These are phyloP conservation scores for Pissodes strobi DNA, from an alignment of 1,140 invertebrate species.

Conservation along the genomic window DNA sequence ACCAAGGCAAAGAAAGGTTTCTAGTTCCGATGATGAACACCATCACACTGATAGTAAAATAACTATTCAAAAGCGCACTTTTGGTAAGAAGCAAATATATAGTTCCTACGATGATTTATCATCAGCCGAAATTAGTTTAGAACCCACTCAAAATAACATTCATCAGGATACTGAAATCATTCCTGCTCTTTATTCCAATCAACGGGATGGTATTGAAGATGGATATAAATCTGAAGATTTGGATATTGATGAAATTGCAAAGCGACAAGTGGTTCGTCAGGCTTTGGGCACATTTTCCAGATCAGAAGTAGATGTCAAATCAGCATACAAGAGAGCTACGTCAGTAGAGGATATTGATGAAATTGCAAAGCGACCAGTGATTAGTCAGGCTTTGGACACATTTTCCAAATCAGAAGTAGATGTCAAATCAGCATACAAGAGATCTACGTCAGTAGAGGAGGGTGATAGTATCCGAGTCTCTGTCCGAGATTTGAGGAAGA, in stretches of 20 bases:
- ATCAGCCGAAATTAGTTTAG: constrained; percentile 22
- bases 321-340: too few relatives aligned
- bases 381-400: too few relatives aligned
- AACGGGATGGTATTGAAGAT: background rate
- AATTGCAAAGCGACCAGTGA: too few relatives aligned
- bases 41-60: background rate
- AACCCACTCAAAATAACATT: background rate
- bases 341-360: background rate
- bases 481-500: constrained; percentile 45
- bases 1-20: background rate
- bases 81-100: background rate
- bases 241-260: constrained; percentile 25
- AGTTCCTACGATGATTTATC: constrained; percentile 6
- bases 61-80: background rate
- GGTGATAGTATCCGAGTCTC: constrained; percentile 31
- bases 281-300: constrained; percentile 11
- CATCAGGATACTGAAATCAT: too few relatives aligned
- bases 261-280: constrained; percentile 23
- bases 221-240: constrained; percentile 14
- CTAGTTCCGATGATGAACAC: background rate
- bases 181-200: background rate
- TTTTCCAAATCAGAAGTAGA: too few relatives aligned
- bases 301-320: too few relatives aligned
- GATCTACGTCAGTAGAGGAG: constrained; percentile 5
- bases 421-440: too few relatives aligned